Evolutionary conservation across 2,113 vertebrate genomes (phyloP).

Genomic region (Pavo muticus): DNA sequence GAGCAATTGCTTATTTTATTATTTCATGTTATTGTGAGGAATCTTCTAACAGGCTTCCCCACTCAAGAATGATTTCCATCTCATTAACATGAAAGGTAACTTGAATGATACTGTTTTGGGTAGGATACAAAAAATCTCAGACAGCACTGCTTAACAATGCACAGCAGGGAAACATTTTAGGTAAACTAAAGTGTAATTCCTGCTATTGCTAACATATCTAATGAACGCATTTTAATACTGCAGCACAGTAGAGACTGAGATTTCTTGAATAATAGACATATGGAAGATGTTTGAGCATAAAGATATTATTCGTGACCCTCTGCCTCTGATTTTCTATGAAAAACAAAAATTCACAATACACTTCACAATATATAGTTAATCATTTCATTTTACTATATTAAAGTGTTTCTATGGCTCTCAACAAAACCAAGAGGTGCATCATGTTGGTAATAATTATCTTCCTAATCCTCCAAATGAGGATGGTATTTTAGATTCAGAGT

Average conservation of each 20-base stretch:
- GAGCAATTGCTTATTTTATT: slow-evolving; percentile 34
- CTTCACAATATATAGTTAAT: background rate
- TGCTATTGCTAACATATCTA: slow-evolving; percentile 41
- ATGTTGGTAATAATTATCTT: background rate
- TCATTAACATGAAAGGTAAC: slow-evolving; percentile 47
- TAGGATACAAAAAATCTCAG: background rate
- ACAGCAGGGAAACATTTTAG: slow-evolving; percentile 55
- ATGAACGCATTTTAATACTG: slow-evolving; percentile 62
- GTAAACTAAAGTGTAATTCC: slow-evolving; percentile 53
- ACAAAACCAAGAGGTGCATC: background rate
- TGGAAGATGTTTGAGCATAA: background rate
- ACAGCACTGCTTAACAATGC: slow-evolving; percentile 46
- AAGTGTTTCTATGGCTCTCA: background rate
- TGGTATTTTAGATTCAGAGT: background rate
- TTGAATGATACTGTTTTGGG: slow-evolving; percentile 38
- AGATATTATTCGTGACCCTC: background rate
- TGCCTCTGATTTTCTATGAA: background rate
- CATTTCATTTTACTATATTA: background rate
- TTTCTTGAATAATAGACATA: background rate
- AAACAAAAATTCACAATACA: background rate
- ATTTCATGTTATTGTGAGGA: slow-evolving; percentile 51
- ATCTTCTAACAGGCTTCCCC: slow-evolving; percentile 41
- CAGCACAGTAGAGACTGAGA: background rate
- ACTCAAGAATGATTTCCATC: slow-evolving; percentile 58
- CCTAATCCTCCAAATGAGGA: slow-evolving; percentile 1